phyloP scores from a whole-genome alignment of 92 coral and sea anemone species.

The Palythoa grandiflora region DNA sequence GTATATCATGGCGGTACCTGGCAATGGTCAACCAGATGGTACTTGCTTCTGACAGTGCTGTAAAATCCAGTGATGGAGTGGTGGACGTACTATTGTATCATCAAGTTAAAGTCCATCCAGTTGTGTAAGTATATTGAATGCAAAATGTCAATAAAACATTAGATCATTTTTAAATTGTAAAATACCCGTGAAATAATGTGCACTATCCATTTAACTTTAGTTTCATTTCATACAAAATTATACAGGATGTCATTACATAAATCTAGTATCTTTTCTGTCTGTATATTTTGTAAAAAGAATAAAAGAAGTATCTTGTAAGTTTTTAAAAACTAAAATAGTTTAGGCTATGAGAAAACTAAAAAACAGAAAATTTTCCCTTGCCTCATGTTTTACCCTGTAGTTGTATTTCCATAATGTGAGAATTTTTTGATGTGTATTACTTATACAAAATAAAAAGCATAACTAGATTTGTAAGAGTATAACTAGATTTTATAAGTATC shows the following conservation, averaged over 20 bases:
- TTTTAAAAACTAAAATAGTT: not conserved
- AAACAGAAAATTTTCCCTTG: not conserved
- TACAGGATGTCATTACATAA: constrained; percentile 9
- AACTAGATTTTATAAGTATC: not conserved
- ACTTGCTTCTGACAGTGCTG: constrained; percentile 33
- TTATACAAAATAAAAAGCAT: not conserved
- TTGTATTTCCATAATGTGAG: constrained; percentile 7
- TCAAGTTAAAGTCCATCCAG: constrained; percentile 42
- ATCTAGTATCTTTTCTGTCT: constrained; percentile 1
- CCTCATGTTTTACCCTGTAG: constrained; percentile 10
- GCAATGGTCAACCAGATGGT: constrained; percentile 27
- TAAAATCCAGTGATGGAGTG: constrained; percentile 55
- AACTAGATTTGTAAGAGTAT: not conserved
- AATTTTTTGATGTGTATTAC: not conserved
- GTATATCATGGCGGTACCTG: constrained; percentile 53
- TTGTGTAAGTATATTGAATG: constrained; percentile 44
- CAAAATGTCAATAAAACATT: not conserved
- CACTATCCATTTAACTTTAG: constrained; percentile 5
- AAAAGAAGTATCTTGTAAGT: not conserved
- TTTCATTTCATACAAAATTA: constrained; percentile 7
- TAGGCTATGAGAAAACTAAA: not conserved
- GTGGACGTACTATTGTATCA: constrained; percentile 49
- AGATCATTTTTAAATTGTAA: not conserved
- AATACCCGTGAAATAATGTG: not conserved
- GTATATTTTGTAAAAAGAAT: not conserved